A percentile compares a stretch with the other conserved stretches of the same genome.
phyloP scores from a whole-genome alignment of 2,113 vertebrate species.

The Micronycteris hirsuta region DNA sequence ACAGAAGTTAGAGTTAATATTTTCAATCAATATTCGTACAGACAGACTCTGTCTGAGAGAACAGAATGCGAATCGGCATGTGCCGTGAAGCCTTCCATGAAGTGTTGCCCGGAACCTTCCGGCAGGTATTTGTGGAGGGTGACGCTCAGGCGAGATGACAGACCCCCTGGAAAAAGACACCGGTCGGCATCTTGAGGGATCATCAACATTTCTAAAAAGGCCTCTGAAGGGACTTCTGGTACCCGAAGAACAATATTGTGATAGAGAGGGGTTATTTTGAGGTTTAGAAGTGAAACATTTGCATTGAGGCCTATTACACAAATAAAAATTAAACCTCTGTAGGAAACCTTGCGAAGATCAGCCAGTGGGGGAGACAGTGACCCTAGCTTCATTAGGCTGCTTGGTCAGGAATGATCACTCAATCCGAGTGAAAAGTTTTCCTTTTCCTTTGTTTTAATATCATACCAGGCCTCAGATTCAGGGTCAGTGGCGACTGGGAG shows the following conservation, averaged over 20 bases:
- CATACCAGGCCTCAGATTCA: not conserved
- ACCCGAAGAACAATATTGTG: not conserved
- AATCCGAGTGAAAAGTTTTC: not conserved
- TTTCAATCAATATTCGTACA: not conserved
- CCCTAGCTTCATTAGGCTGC: not conserved
- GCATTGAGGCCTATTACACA: not conserved
- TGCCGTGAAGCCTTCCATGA: not conserved
- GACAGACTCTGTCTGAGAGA: not conserved
- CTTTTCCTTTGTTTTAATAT: not conserved
- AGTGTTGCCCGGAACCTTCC: not conserved
- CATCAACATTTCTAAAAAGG: not conserved
- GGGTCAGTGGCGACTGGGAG: not conserved
- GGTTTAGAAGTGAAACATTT: not conserved
- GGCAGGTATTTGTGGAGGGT: not conserved
- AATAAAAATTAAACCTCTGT: not conserved
- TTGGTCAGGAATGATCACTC: not conserved
- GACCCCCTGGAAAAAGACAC: not conserved
- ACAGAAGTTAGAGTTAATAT: not conserved
- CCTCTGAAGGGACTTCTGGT: not conserved
- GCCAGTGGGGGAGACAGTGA: not conserved
- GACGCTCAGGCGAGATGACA: not conserved
- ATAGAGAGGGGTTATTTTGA: not conserved
- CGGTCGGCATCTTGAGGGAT: not conserved
- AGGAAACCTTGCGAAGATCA: not conserved
- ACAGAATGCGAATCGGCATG: not conserved